Base-by-base conservation (phyloP, 2,888 invertebrate genomes). In the Tortricodes alternella region DNA sequence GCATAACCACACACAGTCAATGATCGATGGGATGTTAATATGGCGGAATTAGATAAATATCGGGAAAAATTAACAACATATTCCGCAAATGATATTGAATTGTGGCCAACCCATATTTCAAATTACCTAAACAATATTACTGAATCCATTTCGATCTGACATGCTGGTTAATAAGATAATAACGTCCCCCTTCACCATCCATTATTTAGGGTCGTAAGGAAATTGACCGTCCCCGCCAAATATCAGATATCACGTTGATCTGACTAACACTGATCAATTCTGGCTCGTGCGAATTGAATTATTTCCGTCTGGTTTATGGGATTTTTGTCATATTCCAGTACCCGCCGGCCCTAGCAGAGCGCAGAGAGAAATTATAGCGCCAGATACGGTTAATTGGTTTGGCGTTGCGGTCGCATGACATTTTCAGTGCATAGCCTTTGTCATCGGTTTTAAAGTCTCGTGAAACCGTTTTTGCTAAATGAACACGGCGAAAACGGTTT, bases 231-330 rank as follows among this genome's bases (percentile, higher is more conserved):
- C 87, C 87, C 84, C 73, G 70, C 79, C 81, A 83, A 85, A 88
- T 89, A 90, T 90, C 89, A 85, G 81, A 86, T 89, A 85, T 88
- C 89, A 80, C 79, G 85, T 82, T 84, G 83, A 89, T 89, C 85
- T 83, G 76, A 73, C 82, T 84, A 85, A 85, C 85, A 78, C 78
- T 85, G 83, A 89, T 89, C 79, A 77, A 67, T 78, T 80, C 83
- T 75, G 89, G 85, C 82, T 75, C 77, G 83, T 78, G 81, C 83
- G 84, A 85, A 90, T 89, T 79, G 85, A 87, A 86, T 90, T 89
- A 86, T 74, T 76, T 78, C 79, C 87, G 83, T 85, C 88, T 88
- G 89, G 82, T 82, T 75, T 74, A 66, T 69, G 64, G 80, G 71
- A 83, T 88, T 90, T 90, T 89, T 88, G 83, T 76, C 84, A 87